Evolutionary conservation across 2,888 invertebrate genomes (phyloP).

Genomic region (Ectemnius continuus): DNA sequence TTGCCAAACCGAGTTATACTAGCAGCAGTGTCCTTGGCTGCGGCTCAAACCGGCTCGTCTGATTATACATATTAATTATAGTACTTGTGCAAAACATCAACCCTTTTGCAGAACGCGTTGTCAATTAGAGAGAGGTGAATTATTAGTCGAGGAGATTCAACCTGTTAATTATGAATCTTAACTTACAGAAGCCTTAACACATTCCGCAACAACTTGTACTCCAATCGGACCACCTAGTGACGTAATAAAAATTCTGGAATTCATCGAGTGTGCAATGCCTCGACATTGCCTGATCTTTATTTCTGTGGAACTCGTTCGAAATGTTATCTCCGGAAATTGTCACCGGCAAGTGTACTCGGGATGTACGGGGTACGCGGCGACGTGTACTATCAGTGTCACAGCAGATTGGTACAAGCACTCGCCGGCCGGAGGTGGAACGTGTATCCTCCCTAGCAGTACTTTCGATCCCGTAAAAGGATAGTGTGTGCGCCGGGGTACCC

Average conservation of each 20-base stretch:
- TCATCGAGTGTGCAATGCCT: not conserved
- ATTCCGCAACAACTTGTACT: no score
- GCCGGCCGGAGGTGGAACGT: constrained; percentile 12
- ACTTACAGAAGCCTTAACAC: no score
- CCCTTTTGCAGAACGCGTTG: no score
- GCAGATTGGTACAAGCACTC: constrained; percentile 6
- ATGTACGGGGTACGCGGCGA: not conserved
- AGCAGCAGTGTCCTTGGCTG: constrained; percentile 46
- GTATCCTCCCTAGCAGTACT: constrained; percentile 27
- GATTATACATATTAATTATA: constrained; percentile 71
- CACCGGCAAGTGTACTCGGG: not conserved
- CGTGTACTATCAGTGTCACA: not conserved
- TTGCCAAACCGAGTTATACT: constrained; percentile 63
- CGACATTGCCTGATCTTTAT: not conserved
- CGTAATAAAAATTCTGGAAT: no score
- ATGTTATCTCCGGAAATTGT: not conserved
- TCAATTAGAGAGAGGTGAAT: no score
- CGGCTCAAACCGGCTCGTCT: constrained; percentile 58
- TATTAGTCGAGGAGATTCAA: no score
- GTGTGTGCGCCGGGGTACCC: constrained; percentile 22
- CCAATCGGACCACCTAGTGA: no score
- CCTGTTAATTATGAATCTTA: no score
- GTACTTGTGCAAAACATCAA: no score
- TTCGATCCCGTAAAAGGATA: constrained; percentile 50
- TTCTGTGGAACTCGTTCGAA: no score